Evolutionary conservation across 2,888 invertebrate genomes (phyloP).

Genomic region (Drosophila anomalata): DNA sequence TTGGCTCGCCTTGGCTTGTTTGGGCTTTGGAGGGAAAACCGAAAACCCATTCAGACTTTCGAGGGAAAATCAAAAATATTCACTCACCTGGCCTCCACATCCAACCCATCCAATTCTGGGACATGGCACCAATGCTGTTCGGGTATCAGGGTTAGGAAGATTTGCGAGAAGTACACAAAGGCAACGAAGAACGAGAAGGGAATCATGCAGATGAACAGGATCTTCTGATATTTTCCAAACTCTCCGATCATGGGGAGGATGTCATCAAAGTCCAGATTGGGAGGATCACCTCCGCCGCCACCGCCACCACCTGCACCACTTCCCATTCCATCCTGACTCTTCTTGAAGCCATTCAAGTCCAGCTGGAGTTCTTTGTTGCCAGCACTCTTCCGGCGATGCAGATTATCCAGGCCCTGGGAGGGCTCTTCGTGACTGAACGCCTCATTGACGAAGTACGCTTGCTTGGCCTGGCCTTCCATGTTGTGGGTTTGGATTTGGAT

Average conservation of each 20-base stretch:
- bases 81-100: constrained; percentile 86
- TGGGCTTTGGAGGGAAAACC: constrained; percentile 3
- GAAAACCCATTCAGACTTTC: constrained; percentile 8
- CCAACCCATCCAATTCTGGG: constrained; percentile 87
- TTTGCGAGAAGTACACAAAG: constrained; percentile 95
- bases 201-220: constrained; percentile 92
- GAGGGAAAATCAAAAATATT: constrained; percentile 24
- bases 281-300: constrained; percentile 23
- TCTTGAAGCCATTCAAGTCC: constrained; percentile 49
- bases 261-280: constrained; percentile 90
- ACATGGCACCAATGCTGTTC: constrained; percentile 93
- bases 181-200: constrained; percentile 95
- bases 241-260: constrained; percentile 92
- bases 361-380: constrained; percentile 74
- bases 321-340: constrained; percentile 31
- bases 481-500: constrained; percentile 19
- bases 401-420: constrained; percentile 44
- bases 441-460: constrained; percentile 77
- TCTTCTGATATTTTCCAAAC: constrained; percentile 93
- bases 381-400: constrained; percentile 79
- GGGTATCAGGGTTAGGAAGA: constrained; percentile 92
- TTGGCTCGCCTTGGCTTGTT: constrained; percentile 16
- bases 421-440: constrained; percentile 69
- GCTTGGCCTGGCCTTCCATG: constrained; percentile 72
- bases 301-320: constrained; percentile 6